Conservation (phyloP, 2,797 vertebrate genomes). For the Dromococcyx pavoninus region DNA sequence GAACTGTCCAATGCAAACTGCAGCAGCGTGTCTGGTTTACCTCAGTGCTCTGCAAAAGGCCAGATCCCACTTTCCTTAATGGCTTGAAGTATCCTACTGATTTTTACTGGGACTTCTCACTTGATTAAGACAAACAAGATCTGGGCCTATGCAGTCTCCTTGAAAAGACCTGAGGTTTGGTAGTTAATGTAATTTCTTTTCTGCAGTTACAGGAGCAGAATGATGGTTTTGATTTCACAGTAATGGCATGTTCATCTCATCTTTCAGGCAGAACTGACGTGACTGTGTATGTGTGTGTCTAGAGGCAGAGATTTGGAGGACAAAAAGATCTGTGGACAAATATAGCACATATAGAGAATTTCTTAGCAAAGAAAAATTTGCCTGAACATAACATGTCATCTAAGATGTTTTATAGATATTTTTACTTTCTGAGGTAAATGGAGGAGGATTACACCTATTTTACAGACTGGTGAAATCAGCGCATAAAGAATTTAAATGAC, state of each 20-base stretch:
- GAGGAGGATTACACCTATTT: conserved; percentile 50
- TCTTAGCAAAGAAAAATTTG: not conserved
- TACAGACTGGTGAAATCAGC: conserved; percentile 37
- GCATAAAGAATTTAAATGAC: conserved; percentile 48
- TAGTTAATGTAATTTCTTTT: not conserved
- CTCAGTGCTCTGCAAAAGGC: conserved; percentile 28
- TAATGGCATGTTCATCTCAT: conserved; percentile 20
- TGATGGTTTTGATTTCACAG: conserved; percentile 22
- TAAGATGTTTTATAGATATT: conserved; percentile 49
- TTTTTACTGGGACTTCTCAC: conserved; percentile 20
- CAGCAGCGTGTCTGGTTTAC: conserved; percentile 52
- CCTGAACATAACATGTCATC: not conserved
- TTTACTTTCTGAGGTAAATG: conserved; percentile 48
- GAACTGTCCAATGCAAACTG: conserved; percentile 58
- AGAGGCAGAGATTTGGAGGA: conserved; percentile 20
- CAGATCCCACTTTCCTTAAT: not conserved
- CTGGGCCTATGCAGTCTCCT: not conserved
- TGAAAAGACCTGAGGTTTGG: not conserved
- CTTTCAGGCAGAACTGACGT: conserved; percentile 5
- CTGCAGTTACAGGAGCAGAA: not conserved
- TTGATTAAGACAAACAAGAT: not conserved
- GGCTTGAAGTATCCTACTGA: not conserved
- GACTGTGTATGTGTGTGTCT: not conserved
- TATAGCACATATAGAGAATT: not conserved
- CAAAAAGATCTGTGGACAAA: conserved; percentile 30